These are phyloP conservation scores for Anodontia alba DNA, from an alignment of 2,888 invertebrate genomes.

Conservation along the genomic window DNA sequence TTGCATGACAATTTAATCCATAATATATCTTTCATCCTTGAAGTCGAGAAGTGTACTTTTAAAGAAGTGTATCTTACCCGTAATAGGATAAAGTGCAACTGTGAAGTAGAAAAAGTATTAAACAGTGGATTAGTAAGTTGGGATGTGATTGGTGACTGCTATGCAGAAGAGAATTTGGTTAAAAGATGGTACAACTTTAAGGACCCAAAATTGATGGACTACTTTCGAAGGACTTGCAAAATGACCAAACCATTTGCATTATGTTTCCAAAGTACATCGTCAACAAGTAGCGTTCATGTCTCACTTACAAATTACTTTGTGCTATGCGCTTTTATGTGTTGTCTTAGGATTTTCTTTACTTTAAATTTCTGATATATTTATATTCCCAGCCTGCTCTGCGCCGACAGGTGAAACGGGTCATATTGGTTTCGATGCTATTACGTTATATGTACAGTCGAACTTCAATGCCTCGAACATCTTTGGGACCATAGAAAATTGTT, in stretches of 20 bases:
- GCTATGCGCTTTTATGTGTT: too few species aligned
- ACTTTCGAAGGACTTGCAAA: slow-evolving; percentile 40
- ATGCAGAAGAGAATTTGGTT: slow-evolving; percentile 15
- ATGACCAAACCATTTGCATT: slow-evolving; percentile 40
- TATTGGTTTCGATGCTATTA: too few species aligned
- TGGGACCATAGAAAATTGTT: too few species aligned
- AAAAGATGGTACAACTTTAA: slow-evolving; percentile 44
- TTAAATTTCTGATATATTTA: too few species aligned
- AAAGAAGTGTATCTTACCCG: slow-evolving; percentile 56
- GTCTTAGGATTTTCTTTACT: too few species aligned
- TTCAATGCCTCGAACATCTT: too few species aligned
- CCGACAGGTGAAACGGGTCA: too few species aligned
- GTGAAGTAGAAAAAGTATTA: slow-evolving; percentile 61
- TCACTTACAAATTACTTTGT: not conserved
- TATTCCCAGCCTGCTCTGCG: too few species aligned
- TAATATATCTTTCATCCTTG: slow-evolving; percentile 64
- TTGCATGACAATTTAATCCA: slow-evolving; percentile 48
- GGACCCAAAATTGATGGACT: slow-evolving; percentile 36
- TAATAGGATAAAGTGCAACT: slow-evolving; percentile 66
- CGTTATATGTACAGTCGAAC: too few species aligned
- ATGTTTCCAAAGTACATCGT: slow-evolving; percentile 24
- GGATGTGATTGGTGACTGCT: slow-evolving; percentile 49
- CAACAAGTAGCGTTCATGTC: too few species aligned
- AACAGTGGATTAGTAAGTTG: slow-evolving; percentile 66
- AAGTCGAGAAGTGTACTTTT: slow-evolving; percentile 62